Evolutionary conservation across 2,113 vertebrate species (phyloP).

Genomic region (Chamaetylas fuelleborni): DNA sequence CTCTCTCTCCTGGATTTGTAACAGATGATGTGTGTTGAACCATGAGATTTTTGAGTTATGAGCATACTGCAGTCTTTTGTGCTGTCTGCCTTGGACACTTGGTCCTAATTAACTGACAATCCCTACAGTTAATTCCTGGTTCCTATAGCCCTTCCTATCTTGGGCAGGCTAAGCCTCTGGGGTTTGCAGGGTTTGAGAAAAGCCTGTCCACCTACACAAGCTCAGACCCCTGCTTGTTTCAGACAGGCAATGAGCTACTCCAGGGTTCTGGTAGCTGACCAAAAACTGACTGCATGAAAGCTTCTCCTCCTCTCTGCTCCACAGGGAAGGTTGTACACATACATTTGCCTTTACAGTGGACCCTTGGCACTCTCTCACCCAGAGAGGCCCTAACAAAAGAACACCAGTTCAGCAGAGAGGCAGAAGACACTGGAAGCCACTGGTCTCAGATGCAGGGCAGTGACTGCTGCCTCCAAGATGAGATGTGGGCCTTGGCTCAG

Average conservation of each 20-base stretch:
- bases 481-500: background rate
- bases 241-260: background rate
- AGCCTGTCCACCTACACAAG: background rate
- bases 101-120: background rate
- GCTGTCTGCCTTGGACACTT: background rate
- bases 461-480: background rate
- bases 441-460: background rate
- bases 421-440: background rate
- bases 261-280: background rate
- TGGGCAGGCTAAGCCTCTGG: background rate
- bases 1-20: background rate
- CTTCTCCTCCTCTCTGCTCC: background rate
- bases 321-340: rapidly evolving
- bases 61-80: background rate
- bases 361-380: background rate
- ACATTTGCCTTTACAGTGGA: rapidly evolving
- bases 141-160: background rate
- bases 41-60: background rate
- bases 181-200: background rate
- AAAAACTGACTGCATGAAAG: background rate
- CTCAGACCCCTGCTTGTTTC: background rate
- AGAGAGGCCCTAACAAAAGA: background rate
- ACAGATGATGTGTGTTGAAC: background rate
- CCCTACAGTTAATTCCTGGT: background rate
- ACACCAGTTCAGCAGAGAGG: background rate